These are phyloP conservation scores for Pseudopleuronectes americanus DNA, from an alignment of 2,797 vertebrate genomes.

Conservation along the genomic window DNA sequence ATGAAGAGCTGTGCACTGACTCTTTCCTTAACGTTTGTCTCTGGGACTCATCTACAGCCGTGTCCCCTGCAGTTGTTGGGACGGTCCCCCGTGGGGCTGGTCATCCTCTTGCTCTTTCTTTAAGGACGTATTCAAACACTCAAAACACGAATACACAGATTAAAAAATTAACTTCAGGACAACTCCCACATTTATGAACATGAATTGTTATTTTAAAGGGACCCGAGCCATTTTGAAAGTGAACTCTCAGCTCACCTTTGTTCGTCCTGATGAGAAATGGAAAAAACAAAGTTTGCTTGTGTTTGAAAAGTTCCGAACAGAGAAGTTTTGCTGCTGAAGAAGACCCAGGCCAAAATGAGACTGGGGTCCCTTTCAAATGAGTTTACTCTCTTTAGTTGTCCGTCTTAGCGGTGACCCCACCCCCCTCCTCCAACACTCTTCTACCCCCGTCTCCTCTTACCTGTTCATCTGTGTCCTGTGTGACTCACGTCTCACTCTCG, in stretches of 20 bases:
- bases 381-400: slow-evolving; percentile 75
- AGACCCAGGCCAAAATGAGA: slow-evolving; percentile 63
- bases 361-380: slow-evolving; percentile 85
- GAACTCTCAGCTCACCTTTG: slow-evolving; percentile 32
- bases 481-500: slow-evolving; percentile 76
- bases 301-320: slow-evolving; percentile 30
- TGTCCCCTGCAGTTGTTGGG: slow-evolving; percentile 31
- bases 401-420: slow-evolving; percentile 75
- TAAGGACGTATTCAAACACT: slow-evolving; percentile 50
- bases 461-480: slow-evolving; percentile 80
- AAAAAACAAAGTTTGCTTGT: slow-evolving; percentile 8
- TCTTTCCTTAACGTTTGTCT: background rate
- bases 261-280: slow-evolving; percentile 27
- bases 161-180: slow-evolving; percentile 52
- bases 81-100: slow-evolving; percentile 30
- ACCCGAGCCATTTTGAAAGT: slow-evolving; percentile 76
- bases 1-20: background rate
- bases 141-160: slow-evolving; percentile 42
- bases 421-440: slow-evolving; percentile 26
- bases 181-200: slow-evolving; percentile 65
- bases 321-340: slow-evolving; percentile 45
- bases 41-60: background rate
- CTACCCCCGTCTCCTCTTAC: slow-evolving; percentile 40
- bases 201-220: slow-evolving; percentile 74
- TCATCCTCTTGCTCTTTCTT: slow-evolving; percentile 54